Evolutionary conservation across 2,113 vertebrate species (phyloP).

Genomic region (Grantiella picta): DNA sequence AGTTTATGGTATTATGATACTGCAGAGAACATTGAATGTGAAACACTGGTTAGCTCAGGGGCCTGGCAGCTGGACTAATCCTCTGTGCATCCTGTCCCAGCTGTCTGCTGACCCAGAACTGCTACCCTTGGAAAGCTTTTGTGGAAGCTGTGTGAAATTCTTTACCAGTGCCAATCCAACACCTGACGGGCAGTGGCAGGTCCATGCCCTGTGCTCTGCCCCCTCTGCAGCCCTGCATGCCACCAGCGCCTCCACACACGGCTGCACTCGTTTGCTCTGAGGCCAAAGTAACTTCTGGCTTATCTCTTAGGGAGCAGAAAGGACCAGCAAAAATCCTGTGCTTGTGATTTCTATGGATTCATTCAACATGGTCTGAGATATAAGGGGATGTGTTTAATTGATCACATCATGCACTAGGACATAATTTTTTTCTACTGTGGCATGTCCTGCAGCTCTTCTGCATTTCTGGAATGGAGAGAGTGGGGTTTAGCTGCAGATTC

Average conservation of each 20-base stretch:
- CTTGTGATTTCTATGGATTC: neutral
- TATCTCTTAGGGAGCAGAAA: neutral
- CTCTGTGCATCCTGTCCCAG: neutral
- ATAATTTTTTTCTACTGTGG: neutral
- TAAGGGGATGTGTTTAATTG: neutral
- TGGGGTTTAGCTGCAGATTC: neutral
- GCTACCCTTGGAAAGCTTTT: neutral
- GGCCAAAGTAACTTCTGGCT: neutral
- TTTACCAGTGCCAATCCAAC: neutral
- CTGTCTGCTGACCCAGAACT: neutral
- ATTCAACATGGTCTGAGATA: neutral
- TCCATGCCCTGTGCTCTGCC: neutral
- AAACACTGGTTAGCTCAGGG: neutral
- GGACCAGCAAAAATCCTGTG: neutral
- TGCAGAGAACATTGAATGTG: neutral
- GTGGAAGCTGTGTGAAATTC: neutral
- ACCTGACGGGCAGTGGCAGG: neutral
- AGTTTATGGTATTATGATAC: neutral
- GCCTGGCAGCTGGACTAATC: neutral
- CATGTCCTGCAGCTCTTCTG: neutral
- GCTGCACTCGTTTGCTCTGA: neutral
- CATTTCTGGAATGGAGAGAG: neutral
- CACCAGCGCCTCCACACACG: rapidly evolving
- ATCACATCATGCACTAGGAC: neutral
- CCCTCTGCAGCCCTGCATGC: neutral